These are phyloP conservation scores for Melipona quadrifasciata DNA, from an alignment of 1,140 invertebrate species.

Conservation along the genomic window DNA sequence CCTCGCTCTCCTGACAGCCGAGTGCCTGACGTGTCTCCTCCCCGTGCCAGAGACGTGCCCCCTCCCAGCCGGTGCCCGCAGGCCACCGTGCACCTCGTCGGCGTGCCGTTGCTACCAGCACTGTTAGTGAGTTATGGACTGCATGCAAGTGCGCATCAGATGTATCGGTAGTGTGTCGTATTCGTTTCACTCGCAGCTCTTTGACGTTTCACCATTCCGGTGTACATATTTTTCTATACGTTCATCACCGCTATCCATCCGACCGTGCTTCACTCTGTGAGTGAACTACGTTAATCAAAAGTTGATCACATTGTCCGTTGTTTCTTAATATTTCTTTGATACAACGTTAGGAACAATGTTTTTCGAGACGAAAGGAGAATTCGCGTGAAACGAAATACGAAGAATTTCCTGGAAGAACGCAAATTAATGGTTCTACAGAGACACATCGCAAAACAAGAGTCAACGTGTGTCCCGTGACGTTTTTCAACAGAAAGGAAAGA, in stretches of 20 bases:
- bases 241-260: background rate
- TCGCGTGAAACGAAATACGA: no score
- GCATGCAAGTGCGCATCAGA: conserved; percentile 63
- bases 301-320: background rate
- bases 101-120: conserved; percentile 69
- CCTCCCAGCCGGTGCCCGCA: conserved; percentile 43
- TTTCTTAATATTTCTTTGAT: background rate
- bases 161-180: conserved; percentile 34
- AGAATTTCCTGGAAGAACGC: background rate
- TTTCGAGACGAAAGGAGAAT: background rate
- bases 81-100: conserved; percentile 68
- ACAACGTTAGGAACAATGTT: background rate
- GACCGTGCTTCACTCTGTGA: background rate
- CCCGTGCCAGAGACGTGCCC: conserved; percentile 49
- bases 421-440: background rate
- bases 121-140: conserved; percentile 77
- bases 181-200: conserved; percentile 3
- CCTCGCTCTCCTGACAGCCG: conserved; percentile 11
- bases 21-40: conserved; percentile 41
- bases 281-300: no score
- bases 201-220: conserved; percentile 18
- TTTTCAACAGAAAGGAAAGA: conserved; percentile 11
- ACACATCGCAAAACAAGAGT: background rate
- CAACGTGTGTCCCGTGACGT: conserved; percentile 5
- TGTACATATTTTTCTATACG: no score